Base-by-base conservation (phyloP, 1,140 invertebrate species). In the Cataglyphis hispanica region DNA sequence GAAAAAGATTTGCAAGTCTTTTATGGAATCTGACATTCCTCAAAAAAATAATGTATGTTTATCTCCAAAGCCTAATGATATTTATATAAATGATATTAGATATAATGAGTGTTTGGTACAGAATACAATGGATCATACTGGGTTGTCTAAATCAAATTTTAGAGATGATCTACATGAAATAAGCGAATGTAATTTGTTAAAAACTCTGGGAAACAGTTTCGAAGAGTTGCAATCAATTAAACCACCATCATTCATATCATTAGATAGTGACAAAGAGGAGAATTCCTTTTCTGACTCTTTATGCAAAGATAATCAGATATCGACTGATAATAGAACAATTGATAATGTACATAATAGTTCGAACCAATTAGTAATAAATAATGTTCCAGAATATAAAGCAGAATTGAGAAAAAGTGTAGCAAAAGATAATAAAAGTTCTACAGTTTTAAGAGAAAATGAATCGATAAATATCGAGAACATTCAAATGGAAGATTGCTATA, bases 221-320 rank as follows among this genome's bases (percentile, higher is more conserved):
- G 50, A 40, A 19, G 70, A 76, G 10, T 4, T 89, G 34, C 34
- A 86, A 3, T 77, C 84, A 5, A 86, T 89, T 74, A 50, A 72
- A 46, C 84, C 87, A 7, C 88, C 88, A 19, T 83, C 77, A 11
- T 89, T 89, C 58, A 5, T 69, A 34, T 67, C 6, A 16, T 76
- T 86, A 11, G 43, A 86, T 19, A 81, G 37, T 13, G 66, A 50
- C 16, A 50, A 83, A 8, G 66, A 83, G 19, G 78, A 81, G 13
- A 46, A 31, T 19, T 72, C 66, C 4, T 60, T 19, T 2, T 11
- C 1, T 6, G 16, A 31, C 4, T 3, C 27, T 5, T 50, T 50
- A 50, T 16, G 19, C 6, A 1, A 72, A 80, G n/a, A 11, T 2
- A n/a, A 81, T 69, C 31, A 10, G 0, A 40, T 3, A 2, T 31